These are phyloP conservation scores for Pterocles orientalis DNA, from an alignment of 2,113 vertebrate genomes.

Conservation along the genomic window DNA sequence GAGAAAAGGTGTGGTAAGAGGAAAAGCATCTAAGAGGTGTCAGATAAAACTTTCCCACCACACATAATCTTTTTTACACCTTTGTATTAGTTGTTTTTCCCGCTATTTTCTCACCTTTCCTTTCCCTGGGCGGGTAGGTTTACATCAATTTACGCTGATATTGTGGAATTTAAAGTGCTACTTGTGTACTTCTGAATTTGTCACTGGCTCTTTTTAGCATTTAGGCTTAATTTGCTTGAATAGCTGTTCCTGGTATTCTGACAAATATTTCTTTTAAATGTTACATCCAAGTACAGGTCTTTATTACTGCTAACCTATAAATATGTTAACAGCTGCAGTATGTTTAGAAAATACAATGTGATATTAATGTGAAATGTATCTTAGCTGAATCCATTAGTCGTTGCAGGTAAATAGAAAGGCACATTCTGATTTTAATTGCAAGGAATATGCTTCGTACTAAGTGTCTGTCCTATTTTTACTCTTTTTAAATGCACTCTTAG, in stretches of 20 bases:
- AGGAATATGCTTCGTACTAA: slow-evolving; percentile 58
- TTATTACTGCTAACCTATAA: neutral
- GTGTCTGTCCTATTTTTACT: slow-evolving; percentile 40
- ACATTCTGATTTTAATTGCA: slow-evolving; percentile 68
- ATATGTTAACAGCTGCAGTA: slow-evolving; percentile 34
- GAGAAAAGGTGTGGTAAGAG: slow-evolving; percentile 36
- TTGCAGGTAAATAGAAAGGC: slow-evolving; percentile 63
- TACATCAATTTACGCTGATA: slow-evolving; percentile 10
- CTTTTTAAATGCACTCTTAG: neutral
- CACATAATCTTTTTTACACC: slow-evolving; percentile 19
- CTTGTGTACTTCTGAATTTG: neutral
- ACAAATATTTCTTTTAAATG: slow-evolving; percentile 32
- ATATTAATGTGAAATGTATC: slow-evolving; percentile 68
- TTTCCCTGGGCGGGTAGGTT: slow-evolving; percentile 26
- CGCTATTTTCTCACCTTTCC: slow-evolving; percentile 51
- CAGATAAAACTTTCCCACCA: slow-evolving; percentile 55
- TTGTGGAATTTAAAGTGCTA: slow-evolving; percentile 24
- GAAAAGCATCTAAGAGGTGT: slow-evolving; percentile 28
- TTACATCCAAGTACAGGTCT: neutral
- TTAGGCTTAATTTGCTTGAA: slow-evolving; percentile 76
- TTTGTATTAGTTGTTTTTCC: slow-evolving; percentile 41
- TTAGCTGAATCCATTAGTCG: slow-evolving; percentile 63
- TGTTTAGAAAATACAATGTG: slow-evolving; percentile 58
- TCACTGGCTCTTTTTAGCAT: slow-evolving; percentile 11
- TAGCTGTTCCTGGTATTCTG: neutral